These are phyloP conservation scores for Periophthalmodon schlosseri DNA, from an alignment of 2,113 vertebrate genomes.

Conservation along the genomic window DNA sequence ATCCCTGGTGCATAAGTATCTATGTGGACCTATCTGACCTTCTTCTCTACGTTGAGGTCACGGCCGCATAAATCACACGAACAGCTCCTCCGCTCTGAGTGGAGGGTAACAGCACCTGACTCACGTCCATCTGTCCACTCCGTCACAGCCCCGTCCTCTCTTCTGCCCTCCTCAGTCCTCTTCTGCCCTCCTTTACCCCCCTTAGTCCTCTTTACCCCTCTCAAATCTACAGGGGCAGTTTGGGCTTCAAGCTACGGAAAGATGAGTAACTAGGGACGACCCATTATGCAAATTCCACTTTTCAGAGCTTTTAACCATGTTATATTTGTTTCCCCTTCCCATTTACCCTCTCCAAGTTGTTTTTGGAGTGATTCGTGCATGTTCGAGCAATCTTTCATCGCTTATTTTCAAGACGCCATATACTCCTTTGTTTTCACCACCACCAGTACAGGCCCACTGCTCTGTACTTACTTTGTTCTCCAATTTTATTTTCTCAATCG, in stretches of 20 bases:
- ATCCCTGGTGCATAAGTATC: constrained; percentile 4
- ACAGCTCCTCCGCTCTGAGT: constrained; percentile 24
- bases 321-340: no score
- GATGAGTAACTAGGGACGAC: constrained; percentile 47
- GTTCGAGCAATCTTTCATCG: no score
- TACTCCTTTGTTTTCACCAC: no score
- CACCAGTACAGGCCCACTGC: no score
- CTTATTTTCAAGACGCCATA: no score
- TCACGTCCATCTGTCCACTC: constrained; percentile 52
- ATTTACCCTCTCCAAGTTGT: no score
- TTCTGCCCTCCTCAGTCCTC: neutral
- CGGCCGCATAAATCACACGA: constrained; percentile 25
- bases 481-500: no score
- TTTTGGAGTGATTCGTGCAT: no score
- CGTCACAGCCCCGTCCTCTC: constrained; percentile 13
- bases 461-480: no score
- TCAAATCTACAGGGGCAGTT: constrained; percentile 48
- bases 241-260: constrained; percentile 30
- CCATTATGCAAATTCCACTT: no score
- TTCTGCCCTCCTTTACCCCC: no score
- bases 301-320: no score
- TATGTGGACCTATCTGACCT: constrained; percentile 26
- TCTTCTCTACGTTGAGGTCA: constrained; percentile 28
- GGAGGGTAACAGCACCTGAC: constrained; percentile 39
- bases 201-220: neutral